A percentile compares a stretch with the other conserved stretches of the same genome.
These are phyloP conservation scores for Premnoplex brunnescens DNA, from an alignment of 2,797 vertebrate species.

Conservation along the genomic window DNA sequence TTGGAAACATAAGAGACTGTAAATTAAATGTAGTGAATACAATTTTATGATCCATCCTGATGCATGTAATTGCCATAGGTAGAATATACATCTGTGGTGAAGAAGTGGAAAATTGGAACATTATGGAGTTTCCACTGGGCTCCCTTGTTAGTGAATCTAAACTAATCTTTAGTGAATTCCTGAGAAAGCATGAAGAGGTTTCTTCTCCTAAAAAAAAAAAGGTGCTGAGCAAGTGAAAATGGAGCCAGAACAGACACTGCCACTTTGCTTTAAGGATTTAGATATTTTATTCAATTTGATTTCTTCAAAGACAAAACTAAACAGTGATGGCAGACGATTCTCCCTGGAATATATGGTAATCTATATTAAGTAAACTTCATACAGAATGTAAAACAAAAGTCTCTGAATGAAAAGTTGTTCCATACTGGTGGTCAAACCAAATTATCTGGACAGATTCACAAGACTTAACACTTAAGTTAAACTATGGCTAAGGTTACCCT, in stretches of 20 bases:
- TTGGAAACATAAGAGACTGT: slow-evolving; percentile 51
- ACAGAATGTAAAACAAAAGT: slow-evolving; percentile 26
- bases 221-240: slow-evolving; percentile 62
- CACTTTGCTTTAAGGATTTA: slow-evolving; percentile 36
- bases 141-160: slow-evolving; percentile 53
- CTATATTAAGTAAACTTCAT: slow-evolving; percentile 24
- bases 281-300: slow-evolving; percentile 39
- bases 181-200: slow-evolving; percentile 48
- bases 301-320: slow-evolving; percentile 48
- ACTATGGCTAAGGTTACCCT: background rate
- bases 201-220: background rate
- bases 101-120: slow-evolving; percentile 69
- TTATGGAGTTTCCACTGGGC: slow-evolving; percentile 52
- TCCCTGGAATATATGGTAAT: slow-evolving; percentile 24
- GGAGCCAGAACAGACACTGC: slow-evolving; percentile 49
- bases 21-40: slow-evolving; percentile 54
- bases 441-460: background rate
- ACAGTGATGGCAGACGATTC: slow-evolving; percentile 25
- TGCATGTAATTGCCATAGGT: slow-evolving; percentile 65
- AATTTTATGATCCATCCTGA: slow-evolving; percentile 39
- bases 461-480: background rate
- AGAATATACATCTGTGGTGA: slow-evolving; percentile 63
- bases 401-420: slow-evolving; percentile 4
- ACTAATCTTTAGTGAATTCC: slow-evolving; percentile 60
- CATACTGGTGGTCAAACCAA: background rate